Evolutionary conservation across 2,797 vertebrate genomes (phyloP), one percentile per base, ranked within the genome.

Genomic region (Ctenopoma kingsleyae): DNA sequence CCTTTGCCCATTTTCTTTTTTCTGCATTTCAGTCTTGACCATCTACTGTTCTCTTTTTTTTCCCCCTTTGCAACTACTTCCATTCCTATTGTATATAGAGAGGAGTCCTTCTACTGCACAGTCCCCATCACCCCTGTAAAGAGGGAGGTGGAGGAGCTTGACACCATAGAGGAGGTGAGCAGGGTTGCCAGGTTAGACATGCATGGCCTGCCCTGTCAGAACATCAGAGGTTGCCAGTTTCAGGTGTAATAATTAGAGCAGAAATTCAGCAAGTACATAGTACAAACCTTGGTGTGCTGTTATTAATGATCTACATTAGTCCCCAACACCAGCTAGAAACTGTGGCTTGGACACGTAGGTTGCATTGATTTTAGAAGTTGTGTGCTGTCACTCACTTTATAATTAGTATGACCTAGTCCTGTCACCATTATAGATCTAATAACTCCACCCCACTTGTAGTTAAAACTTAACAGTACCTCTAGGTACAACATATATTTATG

Each of bases 41-140:
- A 86, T 81, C 78, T 87, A 73, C 84, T 86, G 43, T 84, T 82
- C 67, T 83, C 50, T 73, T 68, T 83, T 54, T 58, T 64, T 55
- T 54, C 32, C 17, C 46, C 87, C 72, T 85, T 86, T 84, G 90
- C 90, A 23, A 66, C 83, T 60, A 68, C 90, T 79, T 92, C 87
- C 38, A 72, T 70, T 79, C 71, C 85, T 67, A 53, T 71, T 80
- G 74, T 86, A 81, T 90, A 86, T 94, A 96, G 95, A 96, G 95
- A 96, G 92, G 94, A 95, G 91, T 95, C 95, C 93, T 97, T 96
- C 95, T 96, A 94, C 96, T 96, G 94, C 94, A 96, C 94, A 89
- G 92, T 96, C 94, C 94, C 95, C 93, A 97, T 97, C 94, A 97
- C 96, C 94, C 96, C 96, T 93, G 92, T 96, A 95, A 96, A 94